Conservation (phyloP, 1,140 invertebrate species). For the Zaprionus ornatus region DNA sequence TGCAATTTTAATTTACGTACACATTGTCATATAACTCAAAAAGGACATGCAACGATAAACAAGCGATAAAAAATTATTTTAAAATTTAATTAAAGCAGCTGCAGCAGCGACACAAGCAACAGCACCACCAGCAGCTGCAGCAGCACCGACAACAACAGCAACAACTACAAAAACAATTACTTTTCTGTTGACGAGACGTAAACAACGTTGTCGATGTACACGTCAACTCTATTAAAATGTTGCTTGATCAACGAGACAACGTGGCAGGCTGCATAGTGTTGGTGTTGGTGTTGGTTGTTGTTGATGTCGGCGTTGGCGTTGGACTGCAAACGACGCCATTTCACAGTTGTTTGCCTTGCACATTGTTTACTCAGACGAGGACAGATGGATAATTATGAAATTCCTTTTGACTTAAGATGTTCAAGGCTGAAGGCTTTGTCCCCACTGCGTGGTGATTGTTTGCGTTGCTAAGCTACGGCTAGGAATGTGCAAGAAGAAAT, state of each 20-base stretch:
- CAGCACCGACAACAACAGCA: neutral
- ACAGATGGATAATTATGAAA: slow-evolving; percentile 68
- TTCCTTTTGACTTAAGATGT: slow-evolving; percentile 39
- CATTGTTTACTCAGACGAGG: slow-evolving; percentile 51
- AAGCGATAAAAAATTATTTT: slow-evolving; percentile 73
- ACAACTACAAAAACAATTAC: slow-evolving; percentile 52
- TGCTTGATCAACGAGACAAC: slow-evolving; percentile 74
- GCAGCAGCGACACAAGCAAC: slow-evolving; percentile 49
- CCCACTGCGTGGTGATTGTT: slow-evolving; percentile 8
- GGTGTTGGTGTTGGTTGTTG: slow-evolving; percentile 12
- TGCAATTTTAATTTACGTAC: slow-evolving; percentile 79
- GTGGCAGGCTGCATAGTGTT: slow-evolving; percentile 20
- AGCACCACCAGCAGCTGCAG: slow-evolving; percentile 26
- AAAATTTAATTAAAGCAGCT: slow-evolving; percentile 79
- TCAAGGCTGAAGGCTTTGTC: slow-evolving; percentile 15
- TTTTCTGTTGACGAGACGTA: slow-evolving; percentile 71
- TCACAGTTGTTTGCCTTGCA: slow-evolving; percentile 54
- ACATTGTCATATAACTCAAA: slow-evolving; percentile 72
- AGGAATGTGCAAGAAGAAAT: neutral
- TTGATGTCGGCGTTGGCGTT: slow-evolving; percentile 2
- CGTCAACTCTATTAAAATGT: slow-evolving; percentile 78
- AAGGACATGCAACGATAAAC: slow-evolving; percentile 59
- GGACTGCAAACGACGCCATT: slow-evolving; percentile 58
- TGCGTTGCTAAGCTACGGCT: neutral
- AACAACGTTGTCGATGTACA: slow-evolving; percentile 72